Evolutionary conservation across 1,140 invertebrate species (phyloP).

Genomic region (Sarcophaga peregrina): DNA sequence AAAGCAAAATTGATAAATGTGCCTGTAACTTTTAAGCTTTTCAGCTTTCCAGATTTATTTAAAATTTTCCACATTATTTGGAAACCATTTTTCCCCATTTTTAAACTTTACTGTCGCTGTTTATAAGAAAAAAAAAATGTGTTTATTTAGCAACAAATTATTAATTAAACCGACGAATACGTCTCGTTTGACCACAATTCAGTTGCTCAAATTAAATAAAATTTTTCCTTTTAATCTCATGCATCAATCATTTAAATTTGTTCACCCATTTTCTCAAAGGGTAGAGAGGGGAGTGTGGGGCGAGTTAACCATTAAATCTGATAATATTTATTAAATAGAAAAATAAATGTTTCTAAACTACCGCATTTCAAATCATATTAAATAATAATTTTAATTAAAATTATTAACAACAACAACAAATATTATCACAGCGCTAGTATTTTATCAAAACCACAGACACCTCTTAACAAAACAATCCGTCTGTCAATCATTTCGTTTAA

Average conservation of each 20-base stretch:
- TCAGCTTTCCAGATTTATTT: too few relatives aligned
- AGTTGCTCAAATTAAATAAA: not conserved
- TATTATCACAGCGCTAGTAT: not conserved
- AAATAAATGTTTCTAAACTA: not conserved
- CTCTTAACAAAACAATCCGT: not conserved
- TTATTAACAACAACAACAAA: not conserved
- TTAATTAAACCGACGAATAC: not conserved
- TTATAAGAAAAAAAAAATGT: not conserved
- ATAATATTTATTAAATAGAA: conserved; percentile 5
- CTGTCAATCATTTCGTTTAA: conserved; percentile 2
- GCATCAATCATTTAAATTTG: too few relatives aligned
- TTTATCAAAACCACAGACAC: not conserved
- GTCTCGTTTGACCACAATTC: not conserved
- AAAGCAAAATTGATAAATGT: too few relatives aligned
- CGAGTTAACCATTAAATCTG: not conserved
- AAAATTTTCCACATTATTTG: too few relatives aligned
- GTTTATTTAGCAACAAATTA: not conserved
- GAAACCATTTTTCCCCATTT: too few relatives aligned
- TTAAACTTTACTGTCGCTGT: not conserved
- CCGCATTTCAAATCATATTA: not conserved
- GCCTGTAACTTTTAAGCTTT: too few relatives aligned
- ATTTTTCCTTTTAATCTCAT: too few relatives aligned
- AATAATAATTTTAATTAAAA: not conserved
- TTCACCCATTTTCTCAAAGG: too few relatives aligned
- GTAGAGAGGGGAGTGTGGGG: too few relatives aligned